Conservation (phyloP, 2,797 vertebrate species). For the Xerus rutilus region DNA sequence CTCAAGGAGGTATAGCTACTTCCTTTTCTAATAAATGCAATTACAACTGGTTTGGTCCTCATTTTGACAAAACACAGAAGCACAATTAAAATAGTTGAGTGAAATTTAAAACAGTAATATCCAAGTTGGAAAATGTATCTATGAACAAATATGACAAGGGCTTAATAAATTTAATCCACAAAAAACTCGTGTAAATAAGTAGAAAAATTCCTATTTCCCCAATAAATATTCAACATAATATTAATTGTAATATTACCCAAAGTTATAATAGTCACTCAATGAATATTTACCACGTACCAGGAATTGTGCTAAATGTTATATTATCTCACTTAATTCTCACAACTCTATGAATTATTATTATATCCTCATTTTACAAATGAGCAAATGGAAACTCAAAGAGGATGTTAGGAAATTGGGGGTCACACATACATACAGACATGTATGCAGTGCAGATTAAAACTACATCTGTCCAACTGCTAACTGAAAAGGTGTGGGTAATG, state of each 20-base stretch:
- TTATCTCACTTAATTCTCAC: slow-evolving; percentile 7
- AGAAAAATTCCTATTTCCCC: not conserved
- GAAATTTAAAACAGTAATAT: not conserved
- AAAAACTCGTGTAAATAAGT: not conserved
- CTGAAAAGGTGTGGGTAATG: not conserved
- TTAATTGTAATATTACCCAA: not conserved
- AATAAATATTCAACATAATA: not conserved
- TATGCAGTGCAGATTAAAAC: not conserved
- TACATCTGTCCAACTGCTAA: not conserved
- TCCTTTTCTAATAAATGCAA: not conserved
- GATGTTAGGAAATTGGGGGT: not conserved
- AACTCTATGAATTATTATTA: not conserved
- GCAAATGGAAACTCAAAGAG: not conserved
- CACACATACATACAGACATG: not conserved
- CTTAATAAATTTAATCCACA: slow-evolving; percentile 4
- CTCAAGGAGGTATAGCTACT: not conserved
- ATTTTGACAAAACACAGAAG: slow-evolving; percentile 29
- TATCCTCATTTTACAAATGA: not conserved
- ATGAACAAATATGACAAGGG: slow-evolving; percentile 20
- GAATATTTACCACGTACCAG: not conserved
- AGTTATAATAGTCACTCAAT: not conserved
- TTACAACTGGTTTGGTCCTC: not conserved
- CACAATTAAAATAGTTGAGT: slow-evolving; percentile 44
- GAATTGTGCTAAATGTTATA: not conserved
- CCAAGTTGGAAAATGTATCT: slow-evolving; percentile 1